These are phyloP conservation scores for Macroramphosus scolopax DNA, from an alignment of 2,797 vertebrate species.

Conservation along the genomic window DNA sequence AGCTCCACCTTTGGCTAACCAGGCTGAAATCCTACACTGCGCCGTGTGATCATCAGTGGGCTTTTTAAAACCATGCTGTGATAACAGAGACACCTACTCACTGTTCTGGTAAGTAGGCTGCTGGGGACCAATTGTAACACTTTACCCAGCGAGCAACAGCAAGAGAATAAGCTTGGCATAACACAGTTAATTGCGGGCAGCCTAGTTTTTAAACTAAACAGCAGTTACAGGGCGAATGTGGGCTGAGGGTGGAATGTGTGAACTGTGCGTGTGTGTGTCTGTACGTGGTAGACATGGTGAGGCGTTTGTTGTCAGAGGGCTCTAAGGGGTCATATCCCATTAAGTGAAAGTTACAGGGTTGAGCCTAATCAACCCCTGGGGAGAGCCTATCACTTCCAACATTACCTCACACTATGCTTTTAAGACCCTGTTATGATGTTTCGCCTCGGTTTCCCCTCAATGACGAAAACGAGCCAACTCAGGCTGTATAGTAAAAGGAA, in stretches of 20 bases:
- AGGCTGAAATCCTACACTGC: slow-evolving; percentile 36
- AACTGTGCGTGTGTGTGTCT: slow-evolving; percentile 36
- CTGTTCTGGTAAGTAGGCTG: slow-evolving; percentile 65
- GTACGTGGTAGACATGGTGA: slow-evolving; percentile 51
- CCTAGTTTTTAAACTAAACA: slow-evolving; percentile 73
- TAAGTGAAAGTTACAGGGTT: slow-evolving; percentile 73
- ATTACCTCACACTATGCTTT: slow-evolving; percentile 67
- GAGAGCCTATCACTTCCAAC: slow-evolving; percentile 70
- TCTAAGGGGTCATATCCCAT: slow-evolving; percentile 67
- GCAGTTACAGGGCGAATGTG: slow-evolving; percentile 48
- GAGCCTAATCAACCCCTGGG: slow-evolving; percentile 72
- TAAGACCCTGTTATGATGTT: slow-evolving; percentile 51
- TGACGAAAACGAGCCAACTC: slow-evolving; percentile 42
- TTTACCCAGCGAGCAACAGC: slow-evolving; percentile 67
- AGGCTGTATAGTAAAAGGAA: slow-evolving; percentile 21
- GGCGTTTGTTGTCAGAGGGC: slow-evolving; percentile 52
- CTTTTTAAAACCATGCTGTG: slow-evolving; percentile 59
- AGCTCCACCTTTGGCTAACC: slow-evolving; percentile 18
- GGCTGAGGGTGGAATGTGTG: slow-evolving; percentile 48
- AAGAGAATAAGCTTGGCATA: slow-evolving; percentile 71
- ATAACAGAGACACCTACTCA: slow-evolving; percentile 68
- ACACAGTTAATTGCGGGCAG: slow-evolving; percentile 73
- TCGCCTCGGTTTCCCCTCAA: slow-evolving; percentile 44
- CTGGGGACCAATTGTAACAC: slow-evolving; percentile 67
- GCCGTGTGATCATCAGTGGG: slow-evolving; percentile 48